Evolutionary conservation across 2,888 invertebrate genomes (phyloP), one percentile per base, ranked within the genome.

Genomic region (Phengaris arion): DNA sequence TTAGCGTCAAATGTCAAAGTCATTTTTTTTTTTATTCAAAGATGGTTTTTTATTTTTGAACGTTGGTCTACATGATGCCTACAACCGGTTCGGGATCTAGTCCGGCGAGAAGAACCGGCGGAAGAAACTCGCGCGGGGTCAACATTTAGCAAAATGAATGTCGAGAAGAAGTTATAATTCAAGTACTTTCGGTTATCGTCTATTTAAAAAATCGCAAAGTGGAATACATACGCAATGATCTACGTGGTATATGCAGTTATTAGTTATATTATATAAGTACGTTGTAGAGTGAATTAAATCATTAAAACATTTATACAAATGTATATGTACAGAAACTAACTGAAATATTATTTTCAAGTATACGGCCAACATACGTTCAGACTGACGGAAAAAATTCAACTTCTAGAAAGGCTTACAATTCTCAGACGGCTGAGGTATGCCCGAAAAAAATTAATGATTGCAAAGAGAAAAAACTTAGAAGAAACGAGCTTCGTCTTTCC

Each of bases 401-500:
- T 55, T 22, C 48, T 64, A 74, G 70, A 75, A 77, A 75, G 70
- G 70, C 75, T 75, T 75, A 75, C 75, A 75, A 78, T 79, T 78
- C 79, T 79, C 79, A 79, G 79, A 80, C 79, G 77, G 77, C 79
- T 78, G 79, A 79, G 76, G 80, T 79, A 79, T 78, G 78, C 78
- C 81, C 79, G 79, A 81, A 82, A 90, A 90, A 89, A 89, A 89
- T 89, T 86, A 87, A 85, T 81, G 81, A 82, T 80, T 80, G 79
- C 81, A 81, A 81, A 80, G 80, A 80, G 80, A 81, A 80, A 82
- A 84, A 87, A 84, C 91, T 92, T 88, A 86, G 88, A 86, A 89
- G 90, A 82, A 80, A 89, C 86, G 90, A 88, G 88, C 83, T 86
- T 83, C 83, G 88, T 91, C 91, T 91, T 91, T 90, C 86, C 86